Evolutionary conservation across 2,888 invertebrate genomes (phyloP), one percentile per base, ranked within the genome.

Genomic region (Lasius fuliginosus): DNA sequence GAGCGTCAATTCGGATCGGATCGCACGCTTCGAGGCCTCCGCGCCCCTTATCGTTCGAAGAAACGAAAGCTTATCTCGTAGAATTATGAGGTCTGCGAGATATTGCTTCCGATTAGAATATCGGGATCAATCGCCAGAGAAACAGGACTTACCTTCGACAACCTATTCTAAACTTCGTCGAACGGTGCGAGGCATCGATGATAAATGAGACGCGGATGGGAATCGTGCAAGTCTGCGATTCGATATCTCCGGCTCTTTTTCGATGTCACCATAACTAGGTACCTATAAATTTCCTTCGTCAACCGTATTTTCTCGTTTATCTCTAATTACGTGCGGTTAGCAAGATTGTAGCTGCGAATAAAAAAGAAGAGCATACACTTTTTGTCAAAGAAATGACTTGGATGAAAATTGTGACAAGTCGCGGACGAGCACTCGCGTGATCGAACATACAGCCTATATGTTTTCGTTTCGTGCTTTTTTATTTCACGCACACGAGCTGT

Each of bases 61-160:
- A 85, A 82, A 87, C 74, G 84, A 77, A 86, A 83, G 77, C 82
- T 89, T 85, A 86, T 86, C 79, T 46, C 65, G 30, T 23, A 56
- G 81, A 87, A 90, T 90, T 86, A 86, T 81, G 83, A 18, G 23
- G 11, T 23, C n/a, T 33, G 65, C 33, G 46, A 46, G 33, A 76
- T 82, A 82, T 58, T 76, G 58, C 76, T 76, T 76, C 58, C 67
- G 82, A 82, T 76, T 82, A 76, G 56, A 82, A 82, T 82, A 76
- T 82, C 74, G 53, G 15, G 18, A 81, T 3, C 23, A 27, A n/a
- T 23, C 36, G 62, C 36, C 23, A 11, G 33, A 64, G 65, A 42
- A 30, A 53, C n/a, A 53, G 27, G 46, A 27, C 46, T 42, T 58
- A 58, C 23, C 23, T 27, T 8, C 18, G 27, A 8, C 36, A 60